A percentile compares a stretch with the other conserved stretches of the same genome.
Conservation (phyloP, 2,888 invertebrate genomes). For the Chaetogeoica ovagalla region DNA sequence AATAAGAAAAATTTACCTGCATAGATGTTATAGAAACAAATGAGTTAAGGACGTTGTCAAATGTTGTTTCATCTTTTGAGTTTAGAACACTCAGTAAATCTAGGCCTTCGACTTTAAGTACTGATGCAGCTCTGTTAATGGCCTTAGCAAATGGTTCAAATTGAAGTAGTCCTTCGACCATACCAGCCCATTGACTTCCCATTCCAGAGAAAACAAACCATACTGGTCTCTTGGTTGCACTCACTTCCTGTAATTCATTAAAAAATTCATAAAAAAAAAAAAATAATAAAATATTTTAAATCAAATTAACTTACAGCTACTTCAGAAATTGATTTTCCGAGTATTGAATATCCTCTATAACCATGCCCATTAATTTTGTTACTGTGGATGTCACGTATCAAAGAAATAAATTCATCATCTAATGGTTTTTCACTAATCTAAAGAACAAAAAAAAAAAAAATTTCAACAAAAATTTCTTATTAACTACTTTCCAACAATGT, state of each 20-base stretch:
- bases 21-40: conserved; percentile 94
- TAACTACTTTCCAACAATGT: no score
- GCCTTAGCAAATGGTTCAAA: conserved; percentile 80
- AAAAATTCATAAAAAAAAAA: neutral
- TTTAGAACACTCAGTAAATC: conserved; percentile 81
- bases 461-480: no score
- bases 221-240: conserved; percentile 66
- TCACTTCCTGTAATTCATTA: conserved; percentile 20
- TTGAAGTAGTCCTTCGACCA: conserved; percentile 84
- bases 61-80: conserved; percentile 74
- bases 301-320: conserved; percentile 59
- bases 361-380: conserved; percentile 74
- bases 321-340: conserved; percentile 64
- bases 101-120: conserved; percentile 76
- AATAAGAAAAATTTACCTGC: conserved; percentile 64
- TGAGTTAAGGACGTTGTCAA: conserved; percentile 84
- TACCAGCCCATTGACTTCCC: conserved; percentile 97
- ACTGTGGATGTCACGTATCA: conserved; percentile 76
- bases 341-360: conserved; percentile 79
- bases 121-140: conserved; percentile 71
- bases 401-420: conserved; percentile 75
- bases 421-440: conserved; percentile 63
- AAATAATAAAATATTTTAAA: conserved; percentile 18
- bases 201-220: conserved; percentile 98
- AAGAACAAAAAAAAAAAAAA: neutral